These are phyloP conservation scores for Cyrtorhinus lividipennis DNA, from an alignment of 1,140 invertebrate species.

Conservation along the genomic window DNA sequence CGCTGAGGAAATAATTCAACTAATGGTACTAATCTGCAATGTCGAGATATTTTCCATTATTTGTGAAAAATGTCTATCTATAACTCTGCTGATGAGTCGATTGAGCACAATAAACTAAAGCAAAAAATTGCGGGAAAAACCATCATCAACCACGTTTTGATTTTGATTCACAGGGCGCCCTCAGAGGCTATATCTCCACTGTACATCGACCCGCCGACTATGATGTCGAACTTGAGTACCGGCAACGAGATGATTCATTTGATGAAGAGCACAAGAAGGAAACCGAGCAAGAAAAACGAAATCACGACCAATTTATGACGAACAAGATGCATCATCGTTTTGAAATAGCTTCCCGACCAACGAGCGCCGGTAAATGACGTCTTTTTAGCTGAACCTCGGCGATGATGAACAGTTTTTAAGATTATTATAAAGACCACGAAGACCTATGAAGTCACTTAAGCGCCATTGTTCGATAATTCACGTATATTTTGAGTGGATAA, in stretches of 20 bases:
- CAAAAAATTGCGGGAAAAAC: no score
- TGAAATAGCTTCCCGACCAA: no score
- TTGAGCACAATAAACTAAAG: no score
- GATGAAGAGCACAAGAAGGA: constrained; percentile 10
- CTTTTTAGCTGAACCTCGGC: neutral
- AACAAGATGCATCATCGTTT: neutral
- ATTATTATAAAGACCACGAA: neutral
- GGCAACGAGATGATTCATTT: constrained; percentile 14
- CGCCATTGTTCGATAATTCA: neutral
- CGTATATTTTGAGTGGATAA: no score
- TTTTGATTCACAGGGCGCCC: constrained; percentile 1
- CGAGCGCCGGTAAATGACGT: neutral
- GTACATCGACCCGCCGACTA: constrained; percentile 3
- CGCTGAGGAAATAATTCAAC: no score
- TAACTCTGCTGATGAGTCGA: no score
- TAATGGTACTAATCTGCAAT: no score
- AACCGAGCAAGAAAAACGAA: constrained; percentile 15
- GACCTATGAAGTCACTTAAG: neutral
- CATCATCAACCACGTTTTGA: no score
- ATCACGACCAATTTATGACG: constrained; percentile 23
- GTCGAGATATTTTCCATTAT: no score
- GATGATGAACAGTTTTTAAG: neutral
- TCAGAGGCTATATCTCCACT: constrained; percentile 9
- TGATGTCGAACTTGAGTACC: neutral
- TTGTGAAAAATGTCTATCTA: no score